Percentiles rank a stretch among this genome's conserved stretches.
Conservation (phyloP, 2,797 vertebrate genomes). For the Saxicola maurus region DNA sequence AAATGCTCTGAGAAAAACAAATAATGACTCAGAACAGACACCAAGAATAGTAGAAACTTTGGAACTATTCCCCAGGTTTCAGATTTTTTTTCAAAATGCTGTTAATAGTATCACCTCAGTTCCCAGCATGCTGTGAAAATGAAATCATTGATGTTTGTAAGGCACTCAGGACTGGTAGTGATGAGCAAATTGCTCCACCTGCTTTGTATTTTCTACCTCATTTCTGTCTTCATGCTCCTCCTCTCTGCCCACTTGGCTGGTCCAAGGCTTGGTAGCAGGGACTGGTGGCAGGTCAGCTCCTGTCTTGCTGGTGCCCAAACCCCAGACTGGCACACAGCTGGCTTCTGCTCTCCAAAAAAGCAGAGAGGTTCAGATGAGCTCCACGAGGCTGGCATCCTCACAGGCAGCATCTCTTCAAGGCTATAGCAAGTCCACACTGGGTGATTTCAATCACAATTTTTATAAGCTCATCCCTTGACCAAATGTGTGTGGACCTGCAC, state of each 20-base stretch:
- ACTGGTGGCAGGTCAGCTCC: accelerated
- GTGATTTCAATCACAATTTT: background rate
- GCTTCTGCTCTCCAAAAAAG: background rate
- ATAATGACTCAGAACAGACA: background rate
- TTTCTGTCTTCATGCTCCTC: background rate
- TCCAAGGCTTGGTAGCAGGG: background rate
- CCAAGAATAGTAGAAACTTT: background rate
- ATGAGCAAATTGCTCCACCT: background rate
- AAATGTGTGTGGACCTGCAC: background rate
- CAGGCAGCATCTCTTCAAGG: background rate
- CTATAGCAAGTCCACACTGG: background rate
- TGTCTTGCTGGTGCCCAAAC: background rate
- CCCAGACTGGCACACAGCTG: background rate
- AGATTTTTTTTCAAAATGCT: background rate
- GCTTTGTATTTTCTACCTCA: background rate
- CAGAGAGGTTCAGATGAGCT: background rate
- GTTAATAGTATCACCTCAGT: background rate
- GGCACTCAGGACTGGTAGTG: background rate
- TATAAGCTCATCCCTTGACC: background rate
- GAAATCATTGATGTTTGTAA: background rate
- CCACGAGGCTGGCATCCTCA: background rate
- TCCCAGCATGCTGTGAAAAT: background rate
- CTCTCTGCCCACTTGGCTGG: background rate
- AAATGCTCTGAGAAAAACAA: background rate
- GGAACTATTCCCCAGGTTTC: background rate